These are phyloP conservation scores for Gymnopithys bicolor DNA, from an alignment of 2,797 vertebrate species.

Conservation along the genomic window DNA sequence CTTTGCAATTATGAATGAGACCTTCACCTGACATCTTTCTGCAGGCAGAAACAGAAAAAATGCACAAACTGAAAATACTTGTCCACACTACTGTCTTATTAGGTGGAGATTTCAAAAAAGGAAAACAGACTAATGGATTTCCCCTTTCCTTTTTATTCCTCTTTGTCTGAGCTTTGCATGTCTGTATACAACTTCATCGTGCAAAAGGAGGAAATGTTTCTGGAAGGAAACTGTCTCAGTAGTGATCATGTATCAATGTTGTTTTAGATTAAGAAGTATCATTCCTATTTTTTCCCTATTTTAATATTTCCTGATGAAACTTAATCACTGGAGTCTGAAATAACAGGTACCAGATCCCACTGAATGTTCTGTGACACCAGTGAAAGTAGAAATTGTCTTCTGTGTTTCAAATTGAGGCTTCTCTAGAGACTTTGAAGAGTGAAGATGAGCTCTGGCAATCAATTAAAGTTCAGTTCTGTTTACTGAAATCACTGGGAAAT, in stretches of 20 bases:
- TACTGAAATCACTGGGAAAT: not conserved
- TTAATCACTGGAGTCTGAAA: not conserved
- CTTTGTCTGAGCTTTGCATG: not conserved
- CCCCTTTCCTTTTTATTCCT: not conserved
- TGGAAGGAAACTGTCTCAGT: not conserved
- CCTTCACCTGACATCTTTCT: not conserved
- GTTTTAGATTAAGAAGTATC: not conserved
- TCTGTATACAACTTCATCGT: not conserved
- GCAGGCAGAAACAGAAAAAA: not conserved
- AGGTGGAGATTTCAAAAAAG: not conserved
- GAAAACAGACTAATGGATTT: not conserved
- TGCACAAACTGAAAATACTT: not conserved
- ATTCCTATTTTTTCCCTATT: not conserved
- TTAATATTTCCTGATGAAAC: not conserved
- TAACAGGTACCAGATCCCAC: not conserved
- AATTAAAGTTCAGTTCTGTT: not conserved
- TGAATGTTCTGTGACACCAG: not conserved
- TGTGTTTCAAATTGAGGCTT: not conserved
- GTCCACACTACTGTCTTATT: not conserved
- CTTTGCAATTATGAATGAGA: not conserved
- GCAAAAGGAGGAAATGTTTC: not conserved
- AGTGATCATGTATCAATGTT: rapidly evolving
- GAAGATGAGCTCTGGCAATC: not conserved
- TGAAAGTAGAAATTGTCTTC: not conserved
- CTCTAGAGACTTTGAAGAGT: not conserved